Conservation (phyloP, 2,888 invertebrate genomes). For the Agrochola macilenta region DNA sequence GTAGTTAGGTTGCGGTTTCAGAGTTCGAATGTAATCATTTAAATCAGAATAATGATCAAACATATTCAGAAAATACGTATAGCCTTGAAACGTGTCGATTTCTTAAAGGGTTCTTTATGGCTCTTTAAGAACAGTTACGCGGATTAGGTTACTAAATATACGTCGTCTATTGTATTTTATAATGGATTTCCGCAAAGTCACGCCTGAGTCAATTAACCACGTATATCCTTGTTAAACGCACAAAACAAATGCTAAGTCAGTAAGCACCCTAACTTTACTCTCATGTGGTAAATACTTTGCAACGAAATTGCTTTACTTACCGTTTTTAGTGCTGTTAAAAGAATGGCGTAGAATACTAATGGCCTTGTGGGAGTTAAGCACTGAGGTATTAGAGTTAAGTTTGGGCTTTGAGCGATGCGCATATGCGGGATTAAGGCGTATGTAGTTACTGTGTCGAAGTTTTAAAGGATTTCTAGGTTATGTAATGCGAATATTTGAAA, state of each 20-base stretch:
- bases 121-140: no score
- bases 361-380: constrained; percentile 18
- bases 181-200: no score
- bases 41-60: background rate
- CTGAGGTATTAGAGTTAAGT: constrained; percentile 9
- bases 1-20: background rate
- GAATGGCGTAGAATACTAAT: constrained; percentile 59
- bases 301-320: constrained; percentile 63
- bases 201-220: no score
- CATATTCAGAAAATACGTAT: background rate
- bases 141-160: no score
- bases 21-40: background rate
- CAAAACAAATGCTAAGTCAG: constrained; percentile 35
- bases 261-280: constrained; percentile 21
- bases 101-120: no score
- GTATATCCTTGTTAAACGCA: background rate
- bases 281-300: constrained; percentile 60
- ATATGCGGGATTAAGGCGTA: constrained; percentile 26
- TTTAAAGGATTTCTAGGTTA: constrained; percentile 20
- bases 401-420: constrained; percentile 28
- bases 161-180: no score
- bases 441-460: constrained; percentile 5
- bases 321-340: constrained; percentile 56
- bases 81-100: no score
- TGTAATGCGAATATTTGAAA: background rate